Conservation (phyloP, 2,888 invertebrate genomes). For the Shargacucullia verbasci region DNA sequence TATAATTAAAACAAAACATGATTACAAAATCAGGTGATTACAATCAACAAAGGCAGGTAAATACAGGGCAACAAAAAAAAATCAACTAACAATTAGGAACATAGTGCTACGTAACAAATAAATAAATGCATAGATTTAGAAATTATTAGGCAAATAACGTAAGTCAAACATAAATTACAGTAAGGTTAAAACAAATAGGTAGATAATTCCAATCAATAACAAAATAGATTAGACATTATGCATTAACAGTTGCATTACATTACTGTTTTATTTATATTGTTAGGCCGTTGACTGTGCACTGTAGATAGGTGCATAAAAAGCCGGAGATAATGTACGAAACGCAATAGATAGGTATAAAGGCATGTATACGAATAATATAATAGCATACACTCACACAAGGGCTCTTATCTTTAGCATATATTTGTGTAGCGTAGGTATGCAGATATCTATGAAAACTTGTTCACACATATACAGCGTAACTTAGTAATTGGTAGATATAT, state of each 20-base stretch:
- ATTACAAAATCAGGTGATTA: conserved; percentile 36
- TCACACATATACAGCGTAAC: conserved; percentile 50
- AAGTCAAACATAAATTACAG: conserved; percentile 28
- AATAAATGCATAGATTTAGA: conserved; percentile 27
- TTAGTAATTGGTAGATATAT: conserved; percentile 60
- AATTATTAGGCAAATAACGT: conserved; percentile 27
- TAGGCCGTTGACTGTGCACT: conserved; percentile 60
- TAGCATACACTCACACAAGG: conserved; percentile 52
- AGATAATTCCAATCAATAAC: conserved; percentile 41
- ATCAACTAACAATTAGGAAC: conserved; percentile 3
- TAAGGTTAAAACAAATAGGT: conserved; percentile 11
- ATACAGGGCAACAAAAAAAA: conserved; percentile 32
- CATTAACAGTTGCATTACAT: conserved; percentile 25
- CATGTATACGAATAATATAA: conserved; percentile 42
- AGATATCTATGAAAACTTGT: conserved; percentile 45
- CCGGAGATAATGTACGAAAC: conserved; percentile 43
- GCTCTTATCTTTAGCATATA: conserved; percentile 61
- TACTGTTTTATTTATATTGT: conserved; percentile 47
- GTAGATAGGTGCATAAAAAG: conserved; percentile 52
- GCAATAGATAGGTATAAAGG: conserved; percentile 39
- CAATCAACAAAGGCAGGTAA: conserved; percentile 27
- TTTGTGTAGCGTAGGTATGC: conserved; percentile 53
- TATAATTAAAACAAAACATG: conserved; percentile 55
- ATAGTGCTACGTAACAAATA: conserved; percentile 21
- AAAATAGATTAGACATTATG: conserved; percentile 30